Evolutionary conservation across 2,888 invertebrate species (phyloP), one percentile per base, ranked within the genome.

Genomic region (Cenopis cana): DNA sequence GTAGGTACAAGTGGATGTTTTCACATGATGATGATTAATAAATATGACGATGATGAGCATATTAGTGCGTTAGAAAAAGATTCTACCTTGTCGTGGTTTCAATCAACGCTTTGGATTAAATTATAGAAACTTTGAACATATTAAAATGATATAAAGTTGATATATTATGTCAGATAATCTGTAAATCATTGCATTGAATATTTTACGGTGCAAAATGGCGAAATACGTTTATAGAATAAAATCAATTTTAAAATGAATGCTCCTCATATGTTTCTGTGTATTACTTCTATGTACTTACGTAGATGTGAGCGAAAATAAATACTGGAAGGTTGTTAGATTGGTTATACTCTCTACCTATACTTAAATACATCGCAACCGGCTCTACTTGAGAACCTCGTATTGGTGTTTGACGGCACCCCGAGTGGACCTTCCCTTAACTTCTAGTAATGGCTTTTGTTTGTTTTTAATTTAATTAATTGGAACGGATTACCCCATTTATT

Each of bases 391-490:
- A 18, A 52, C 29, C 20, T 33, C 17, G 41, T 50, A 41, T n/a
- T 20, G 68, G 24, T 24, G 20, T 62, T 24, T 56, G 41, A 17
- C 49, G 62, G 62, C 60, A 68, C 64, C 12, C 54, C 49, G 41
- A 73, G 57, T 55, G 49, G 64, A 78, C 79, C 79, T 80, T 79
- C 81, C 80, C 79, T 80, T 77, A 85, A 86, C 85, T 86, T 85
- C 84, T 80, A 82, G 81, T 87, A 88, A 89, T 85, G 85, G 87
- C 86, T 88, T 89, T 87, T 88, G 88, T 88, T 89, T 89, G 86
- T 87, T 88, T 89, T 89, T 89, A 90, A 90, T 89, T 89, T 85
- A 89, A 90, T 90, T 90, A 90, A 90, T 89, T 88, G 83, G 83
- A 83, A 86, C 83, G 85, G 88, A 89, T 89, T 88, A 87, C 86